Percentiles rank a stretch among this genome's conserved stretches.
Evolutionary conservation across 2,888 invertebrate genomes (phyloP).

Genomic region (Tholera decimalis): DNA sequence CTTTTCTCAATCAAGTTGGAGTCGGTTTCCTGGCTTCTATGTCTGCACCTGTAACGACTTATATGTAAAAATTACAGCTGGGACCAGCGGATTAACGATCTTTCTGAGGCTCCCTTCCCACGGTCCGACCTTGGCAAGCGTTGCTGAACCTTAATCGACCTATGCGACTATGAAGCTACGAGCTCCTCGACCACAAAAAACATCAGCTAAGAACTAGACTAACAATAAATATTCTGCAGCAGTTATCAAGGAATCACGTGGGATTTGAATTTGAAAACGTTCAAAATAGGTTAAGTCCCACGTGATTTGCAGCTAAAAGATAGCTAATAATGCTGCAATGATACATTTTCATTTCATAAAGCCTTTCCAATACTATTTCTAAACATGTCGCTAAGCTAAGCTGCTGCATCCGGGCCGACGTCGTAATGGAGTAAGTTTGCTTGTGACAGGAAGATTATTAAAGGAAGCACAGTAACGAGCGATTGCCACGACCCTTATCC

Average conservation of each 20-base stretch:
- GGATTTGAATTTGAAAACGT: background rate
- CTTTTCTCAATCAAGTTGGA: too few relatives aligned
- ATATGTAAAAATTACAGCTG: too few relatives aligned
- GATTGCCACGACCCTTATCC: constrained; percentile 77
- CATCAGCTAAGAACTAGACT: background rate
- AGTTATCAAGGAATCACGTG: background rate
- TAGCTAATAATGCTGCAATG: constrained; percentile 28
- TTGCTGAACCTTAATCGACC: too few relatives aligned
- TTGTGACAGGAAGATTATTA: constrained; percentile 86
- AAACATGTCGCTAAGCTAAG: constrained; percentile 66
- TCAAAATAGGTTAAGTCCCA: constrained; percentile 13
- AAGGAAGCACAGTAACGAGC: constrained; percentile 77
- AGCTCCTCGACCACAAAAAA: too few relatives aligned
- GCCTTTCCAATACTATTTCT: constrained; percentile 53
- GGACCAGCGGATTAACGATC: too few relatives aligned
- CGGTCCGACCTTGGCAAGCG: too few relatives aligned
- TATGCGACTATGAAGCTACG: too few relatives aligned
- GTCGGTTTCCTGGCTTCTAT: too few relatives aligned
- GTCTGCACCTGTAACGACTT: too few relatives aligned
- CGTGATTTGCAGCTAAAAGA: constrained; percentile 10
- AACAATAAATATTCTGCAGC: background rate
- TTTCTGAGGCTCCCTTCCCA: too few relatives aligned
- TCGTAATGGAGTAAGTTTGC: constrained; percentile 76
- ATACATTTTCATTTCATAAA: constrained; percentile 43
- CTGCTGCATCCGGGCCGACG: constrained; percentile 64